Evolutionary conservation across 2,113 vertebrate genomes (phyloP), one percentile per base, ranked within the genome.

Genomic region (Plecotus auritus): DNA sequence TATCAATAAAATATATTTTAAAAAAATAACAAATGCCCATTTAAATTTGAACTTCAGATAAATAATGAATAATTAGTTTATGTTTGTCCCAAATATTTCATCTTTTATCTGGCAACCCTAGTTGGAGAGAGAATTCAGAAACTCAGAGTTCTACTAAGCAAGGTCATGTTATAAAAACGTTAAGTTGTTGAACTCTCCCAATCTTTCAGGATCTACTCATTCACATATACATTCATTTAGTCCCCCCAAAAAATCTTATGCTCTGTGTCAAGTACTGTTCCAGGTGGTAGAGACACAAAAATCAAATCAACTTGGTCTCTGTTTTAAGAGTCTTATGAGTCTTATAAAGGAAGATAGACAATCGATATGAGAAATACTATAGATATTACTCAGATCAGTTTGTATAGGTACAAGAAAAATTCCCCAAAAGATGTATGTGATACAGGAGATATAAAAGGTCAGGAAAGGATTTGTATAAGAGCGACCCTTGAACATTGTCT

Each of bases 1-100:
- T n/a, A n/a, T n/a, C n/a, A n/a, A n/a, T n/a, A n/a, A n/a, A n/a
- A n/a, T n/a, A n/a, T n/a, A n/a, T n/a, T n/a, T n/a, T n/a, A n/a
- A n/a, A 78, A 90, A 95, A 94, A 89, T 28, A 82, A 14, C 30
- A 49, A 35, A 12, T 51, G 28, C n/a, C 32, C 28, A 47, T 7
- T 72, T 85, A 91, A 67, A 28, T 94, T 51, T 85, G 42, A 88
- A 93, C 80, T 90, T 90, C 30, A 95, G 35, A 88, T 80, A 64
- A 89, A 91, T 56, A 92, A 84, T 28, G 42, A 86, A 47, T 64
- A 78, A 28, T 66, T 61, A 76, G 22, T 47, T 37, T 76, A 59
- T 9, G 7, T 86, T 64, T 78, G 30, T 22, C 56, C 32, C 23
- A 80, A 86, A 85, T 94, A 95, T 45, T 42, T 77, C 32, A 78